phyloP scores from a whole-genome alignment of 2,888 invertebrate genomes.

The Eurytoma californica region DNA sequence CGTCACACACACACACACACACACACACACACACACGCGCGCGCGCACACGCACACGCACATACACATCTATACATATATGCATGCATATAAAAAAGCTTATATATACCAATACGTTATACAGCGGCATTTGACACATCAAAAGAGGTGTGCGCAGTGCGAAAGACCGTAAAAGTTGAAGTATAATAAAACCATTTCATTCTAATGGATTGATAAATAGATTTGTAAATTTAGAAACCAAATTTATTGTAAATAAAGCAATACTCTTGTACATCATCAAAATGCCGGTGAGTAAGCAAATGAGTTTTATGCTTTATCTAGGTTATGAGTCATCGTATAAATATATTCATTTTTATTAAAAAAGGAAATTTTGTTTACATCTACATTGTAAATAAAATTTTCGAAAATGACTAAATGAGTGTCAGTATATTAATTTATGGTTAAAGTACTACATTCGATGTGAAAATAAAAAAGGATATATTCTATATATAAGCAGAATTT shows the following conservation, averaged over 20 bases:
- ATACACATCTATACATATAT: not conserved
- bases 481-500: not conserved
- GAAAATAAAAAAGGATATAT: not conserved
- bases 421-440: too few species aligned
- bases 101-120: not conserved
- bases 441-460: too few species aligned
- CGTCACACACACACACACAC: too few species aligned
- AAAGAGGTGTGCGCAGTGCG: constrained; percentile 21
- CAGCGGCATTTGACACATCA: constrained; percentile 26
- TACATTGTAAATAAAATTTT: too few species aligned
- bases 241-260: constrained; percentile 23
- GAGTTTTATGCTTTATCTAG: constrained; percentile 12
- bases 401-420: too few species aligned
- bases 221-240: not conserved
- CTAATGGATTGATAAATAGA: constrained; percentile 5
- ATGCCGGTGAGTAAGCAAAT: constrained; percentile 50
- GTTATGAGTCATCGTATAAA: constrained; percentile 48
- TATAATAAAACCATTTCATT: not conserved
- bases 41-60: not conserved
- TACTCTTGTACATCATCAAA: constrained; percentile 29
- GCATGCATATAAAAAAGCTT: not conserved
- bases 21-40: too few species aligned
- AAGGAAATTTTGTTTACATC: not conserved
- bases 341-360: not conserved
- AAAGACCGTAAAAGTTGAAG: not conserved